phyloP scores from a whole-genome alignment of 37 sponge, comb jelly and placozoan species.

The Crambe crambe region DNA sequence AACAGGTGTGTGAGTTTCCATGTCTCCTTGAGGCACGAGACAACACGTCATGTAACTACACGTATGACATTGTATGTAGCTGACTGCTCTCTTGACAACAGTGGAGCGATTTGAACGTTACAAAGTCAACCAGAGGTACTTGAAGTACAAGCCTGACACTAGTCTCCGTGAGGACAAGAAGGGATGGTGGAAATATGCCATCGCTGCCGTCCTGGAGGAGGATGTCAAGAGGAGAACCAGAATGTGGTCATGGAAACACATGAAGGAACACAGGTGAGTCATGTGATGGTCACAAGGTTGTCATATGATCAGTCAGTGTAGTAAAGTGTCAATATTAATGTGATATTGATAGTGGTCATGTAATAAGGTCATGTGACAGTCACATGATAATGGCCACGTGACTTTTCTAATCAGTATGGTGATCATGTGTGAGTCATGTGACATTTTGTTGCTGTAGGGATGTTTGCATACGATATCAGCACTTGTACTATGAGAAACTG shows the following conservation, averaged over 20 bases:
- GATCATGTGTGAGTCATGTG: neutral
- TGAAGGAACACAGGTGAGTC: constrained; percentile 73
- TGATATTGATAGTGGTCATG: neutral
- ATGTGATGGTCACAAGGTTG: neutral
- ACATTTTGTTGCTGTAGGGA: constrained; percentile 19
- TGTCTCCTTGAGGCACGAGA: neutral
- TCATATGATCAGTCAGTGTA: neutral
- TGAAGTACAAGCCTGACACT: constrained; percentile 45
- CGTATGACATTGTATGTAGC: constrained; percentile 18
- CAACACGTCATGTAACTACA: neutral
- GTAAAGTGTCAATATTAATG: no score
- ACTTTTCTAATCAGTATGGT: no score
- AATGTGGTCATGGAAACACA: constrained; percentile 81
- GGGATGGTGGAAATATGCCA: constrained; percentile 83
- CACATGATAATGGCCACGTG: neutral
- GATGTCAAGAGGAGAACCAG: constrained; percentile 53
- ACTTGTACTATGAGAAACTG: constrained; percentile 67
- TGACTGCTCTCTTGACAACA: constrained; percentile 42
- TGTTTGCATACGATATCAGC: constrained; percentile 27
- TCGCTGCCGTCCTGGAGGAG: constrained; percentile 68
- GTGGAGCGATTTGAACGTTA: constrained; percentile 55
- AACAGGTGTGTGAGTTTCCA: constrained; percentile 48
- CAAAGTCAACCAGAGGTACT: constrained; percentile 47
- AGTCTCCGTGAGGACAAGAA: constrained; percentile 23
- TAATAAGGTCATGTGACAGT: constrained; percentile 4